These are phyloP conservation scores for Dreissena rostriformis DNA, from an alignment of 1,140 invertebrate species.

Conservation along the genomic window DNA sequence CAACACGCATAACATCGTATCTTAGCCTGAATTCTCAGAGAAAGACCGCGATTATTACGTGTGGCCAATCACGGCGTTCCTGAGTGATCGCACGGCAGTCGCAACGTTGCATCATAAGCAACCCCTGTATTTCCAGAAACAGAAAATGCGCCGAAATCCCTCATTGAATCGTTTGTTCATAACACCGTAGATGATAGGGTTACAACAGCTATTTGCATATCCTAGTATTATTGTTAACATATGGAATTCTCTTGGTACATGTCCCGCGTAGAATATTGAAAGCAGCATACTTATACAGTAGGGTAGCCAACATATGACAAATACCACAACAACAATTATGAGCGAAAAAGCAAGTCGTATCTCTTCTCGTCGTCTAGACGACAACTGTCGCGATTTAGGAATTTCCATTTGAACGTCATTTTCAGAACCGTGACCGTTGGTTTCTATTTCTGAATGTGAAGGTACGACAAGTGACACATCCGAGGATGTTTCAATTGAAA, in stretches of 20 bases:
- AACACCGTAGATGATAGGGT: conserved; percentile 75
- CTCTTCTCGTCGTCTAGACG: conserved; percentile 61
- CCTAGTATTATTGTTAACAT: conserved; percentile 73
- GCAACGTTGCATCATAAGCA: no score
- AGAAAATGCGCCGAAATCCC: conserved; percentile 65
- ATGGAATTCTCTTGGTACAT: conserved; percentile 57
- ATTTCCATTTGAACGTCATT: background rate
- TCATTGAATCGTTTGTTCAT: conserved; percentile 71
- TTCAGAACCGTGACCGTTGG: no score
- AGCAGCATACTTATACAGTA: conserved; percentile 77
- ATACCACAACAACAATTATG: conserved; percentile 68
- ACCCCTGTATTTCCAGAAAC: conserved; percentile 50
- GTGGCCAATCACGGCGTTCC: no score
- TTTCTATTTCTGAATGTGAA: background rate
- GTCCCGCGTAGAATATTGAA: conserved; percentile 60
- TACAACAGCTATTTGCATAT: conserved; percentile 73
- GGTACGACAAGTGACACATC: no score
- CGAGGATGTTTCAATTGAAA: no score
- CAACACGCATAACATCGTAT: no score
- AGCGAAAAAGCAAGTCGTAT: conserved; percentile 66
- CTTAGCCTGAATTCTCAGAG: no score
- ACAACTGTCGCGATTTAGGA: background rate
- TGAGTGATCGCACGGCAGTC: no score
- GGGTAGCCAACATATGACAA: conserved; percentile 75
- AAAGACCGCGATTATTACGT: no score